A percentile compares a stretch with the other conserved stretches of the same genome.
Evolutionary conservation across 2,888 invertebrate genomes (phyloP).

Genomic region (Chloroclysta siterata): DNA sequence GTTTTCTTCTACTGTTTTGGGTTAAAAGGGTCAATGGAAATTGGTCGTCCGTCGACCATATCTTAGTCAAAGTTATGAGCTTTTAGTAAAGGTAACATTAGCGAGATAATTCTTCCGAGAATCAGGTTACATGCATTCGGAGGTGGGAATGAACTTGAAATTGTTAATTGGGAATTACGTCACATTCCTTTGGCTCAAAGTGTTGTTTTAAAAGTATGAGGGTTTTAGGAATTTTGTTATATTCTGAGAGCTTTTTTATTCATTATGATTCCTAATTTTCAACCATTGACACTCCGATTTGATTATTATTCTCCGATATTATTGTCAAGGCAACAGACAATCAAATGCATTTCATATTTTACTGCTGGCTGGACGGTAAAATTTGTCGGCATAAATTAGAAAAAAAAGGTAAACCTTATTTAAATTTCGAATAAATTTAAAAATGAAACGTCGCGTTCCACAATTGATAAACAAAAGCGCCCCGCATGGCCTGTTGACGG

Average conservation of each 20-base stretch:
- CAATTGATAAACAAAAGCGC: slow-evolving; percentile 63
- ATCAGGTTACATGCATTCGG: slow-evolving; percentile 61
- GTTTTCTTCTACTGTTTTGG: slow-evolving; percentile 4
- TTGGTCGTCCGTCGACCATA: slow-evolving; percentile 56
- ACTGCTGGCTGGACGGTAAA: not conserved
- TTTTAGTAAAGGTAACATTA: slow-evolving; percentile 62
- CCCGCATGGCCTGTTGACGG: slow-evolving; percentile 63
- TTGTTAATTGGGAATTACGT: slow-evolving; percentile 67
- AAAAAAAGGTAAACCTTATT: slow-evolving; percentile 19
- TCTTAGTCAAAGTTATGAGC: slow-evolving; percentile 64
- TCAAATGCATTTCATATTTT: not conserved
- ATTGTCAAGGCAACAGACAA: not conserved
- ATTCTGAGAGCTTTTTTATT: not conserved
- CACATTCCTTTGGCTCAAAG: slow-evolving; percentile 54
- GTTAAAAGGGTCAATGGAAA: slow-evolving; percentile 43
- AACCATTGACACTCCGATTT: not conserved
- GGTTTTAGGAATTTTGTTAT: slow-evolving; percentile 40
- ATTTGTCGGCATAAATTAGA: not conserved
- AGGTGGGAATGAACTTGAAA: slow-evolving; percentile 61
- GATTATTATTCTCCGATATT: not conserved
- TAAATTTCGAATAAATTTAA: slow-evolving; percentile 14
- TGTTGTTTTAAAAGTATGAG: slow-evolving; percentile 53
- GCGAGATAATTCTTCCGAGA: slow-evolving; percentile 67
- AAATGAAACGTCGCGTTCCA: slow-evolving; percentile 27
- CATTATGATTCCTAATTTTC: not conserved